Evolutionary conservation across 2,797 vertebrate species (phyloP).

Genomic region (Pseudochirops corinnae): DNA sequence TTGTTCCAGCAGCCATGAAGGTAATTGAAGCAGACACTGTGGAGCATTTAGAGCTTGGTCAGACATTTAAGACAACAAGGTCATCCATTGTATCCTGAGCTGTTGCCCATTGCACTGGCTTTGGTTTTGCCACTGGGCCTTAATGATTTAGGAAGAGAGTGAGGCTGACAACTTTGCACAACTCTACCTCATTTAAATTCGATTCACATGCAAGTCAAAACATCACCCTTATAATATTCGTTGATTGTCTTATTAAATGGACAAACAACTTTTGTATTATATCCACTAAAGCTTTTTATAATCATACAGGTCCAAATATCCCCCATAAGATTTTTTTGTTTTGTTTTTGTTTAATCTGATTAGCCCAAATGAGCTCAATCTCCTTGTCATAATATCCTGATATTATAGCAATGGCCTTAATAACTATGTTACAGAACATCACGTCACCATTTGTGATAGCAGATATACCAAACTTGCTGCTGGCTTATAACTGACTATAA

Average conservation of each 20-base stretch:
- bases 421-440: background rate
- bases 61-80: background rate
- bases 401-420: background rate
- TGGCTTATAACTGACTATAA: slow-evolving; percentile 74
- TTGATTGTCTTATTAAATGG: background rate
- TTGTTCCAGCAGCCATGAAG: too few relatives aligned
- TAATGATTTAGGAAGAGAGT: background rate
- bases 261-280: background rate
- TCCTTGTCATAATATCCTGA: background rate
- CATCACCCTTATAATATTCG: too few relatives aligned
- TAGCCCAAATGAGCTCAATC: background rate
- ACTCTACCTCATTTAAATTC: background rate
- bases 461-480: slow-evolving; percentile 61
- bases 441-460: slow-evolving; percentile 65
- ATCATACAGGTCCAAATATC: background rate
- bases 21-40: too few relatives aligned
- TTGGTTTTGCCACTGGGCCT: background rate
- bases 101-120: background rate
- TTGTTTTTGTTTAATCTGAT: background rate
- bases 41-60: background rate
- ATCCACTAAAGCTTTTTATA: background rate
- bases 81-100: background rate
- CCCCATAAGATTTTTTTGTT: background rate
- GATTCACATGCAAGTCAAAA: background rate
- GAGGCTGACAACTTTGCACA: background rate